Base-by-base conservation (phyloP, 2,113 vertebrate genomes). In the Barnardius zonarius region DNA sequence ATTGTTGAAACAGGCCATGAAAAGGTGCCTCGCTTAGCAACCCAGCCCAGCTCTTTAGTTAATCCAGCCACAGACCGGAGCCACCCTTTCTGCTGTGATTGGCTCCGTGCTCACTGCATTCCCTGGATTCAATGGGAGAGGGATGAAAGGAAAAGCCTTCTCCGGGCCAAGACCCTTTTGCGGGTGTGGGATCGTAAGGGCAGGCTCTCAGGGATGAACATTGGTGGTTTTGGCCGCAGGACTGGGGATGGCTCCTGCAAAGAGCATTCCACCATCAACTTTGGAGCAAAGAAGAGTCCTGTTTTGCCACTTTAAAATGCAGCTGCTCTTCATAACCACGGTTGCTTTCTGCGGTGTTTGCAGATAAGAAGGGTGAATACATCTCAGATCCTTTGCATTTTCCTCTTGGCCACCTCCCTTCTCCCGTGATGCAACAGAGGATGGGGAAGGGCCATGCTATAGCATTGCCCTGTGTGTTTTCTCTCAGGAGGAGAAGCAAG, bases 81-180 rank as follows among this genome's bases (percentile, higher is more conserved):
- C 88, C 74, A 9, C 33, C 62, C 62, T 5, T 92, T n/a, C 86
- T n/a, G 93, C 77, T 43, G 25, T 10, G 48, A 70, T 70, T 55
- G 93, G 90, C 92, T 83, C 86, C 6, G 19, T 22, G 25, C 90
- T 95, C 62, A 0, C 95, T 14, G n/a, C 92, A 28, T 94, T 96
- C 92, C 95, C 86, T 84, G 96, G 48, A 39, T 93, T 91, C 91
- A 86, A 4, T 93, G 83, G 90, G 57, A 92, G 68, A 77, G 59
- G 49, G 66, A 52, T 91, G 90, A 75, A 95, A 90, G 82, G 92
- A 97, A 77, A 87, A 96, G 46, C 55, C 28, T 39, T 61, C 85
- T 67, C 78, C 37, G 0, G 18, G 18, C 16, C 3, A 4, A 44
- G 17, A 67, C 46, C 79, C 55, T 85, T 37, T 67, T 16, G 31